A percentile compares a stretch with the other conserved stretches of the same genome.
Evolutionary conservation across 2,888 invertebrate species (phyloP).

Genomic region (Pterostichus niger): DNA sequence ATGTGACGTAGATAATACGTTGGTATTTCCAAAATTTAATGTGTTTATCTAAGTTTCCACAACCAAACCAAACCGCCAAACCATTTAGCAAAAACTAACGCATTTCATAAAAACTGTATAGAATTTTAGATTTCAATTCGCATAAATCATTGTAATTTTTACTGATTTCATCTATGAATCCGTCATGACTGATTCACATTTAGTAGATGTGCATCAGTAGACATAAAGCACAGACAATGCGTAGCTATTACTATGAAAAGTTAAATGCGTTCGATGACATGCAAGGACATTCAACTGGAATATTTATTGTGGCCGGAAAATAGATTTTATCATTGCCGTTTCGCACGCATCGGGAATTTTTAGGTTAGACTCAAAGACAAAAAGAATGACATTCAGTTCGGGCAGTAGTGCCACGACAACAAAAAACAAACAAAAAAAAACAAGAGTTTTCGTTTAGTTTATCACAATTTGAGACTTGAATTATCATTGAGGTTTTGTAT

Average conservation of each 20-base stretch:
- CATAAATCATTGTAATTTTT: neutral
- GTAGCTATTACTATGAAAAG: neutral
- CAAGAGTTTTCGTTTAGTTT: neutral
- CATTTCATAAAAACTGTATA: constrained; percentile 2
- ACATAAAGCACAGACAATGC: constrained; percentile 20
- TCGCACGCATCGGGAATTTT: neutral
- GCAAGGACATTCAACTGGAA: constrained; percentile 49
- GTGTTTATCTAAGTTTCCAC: constrained; percentile 17
- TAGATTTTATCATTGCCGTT: constrained; percentile 23
- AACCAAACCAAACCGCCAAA: neutral
- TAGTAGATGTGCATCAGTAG: neutral
- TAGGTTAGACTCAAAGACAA: constrained; percentile 8
- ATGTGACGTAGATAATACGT: constrained; percentile 9
- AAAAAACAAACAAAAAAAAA: neutral
- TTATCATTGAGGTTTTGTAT: constrained; percentile 13
- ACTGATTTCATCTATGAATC: constrained; percentile 7
- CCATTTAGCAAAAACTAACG: constrained; percentile 11
- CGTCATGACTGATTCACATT: neutral
- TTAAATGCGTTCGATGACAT: constrained; percentile 46
- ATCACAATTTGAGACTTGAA: neutral
- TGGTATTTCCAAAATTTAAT: constrained; percentile 48
- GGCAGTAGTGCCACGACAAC: neutral
- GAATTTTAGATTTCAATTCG: neutral
- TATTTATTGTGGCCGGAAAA: constrained; percentile 33
- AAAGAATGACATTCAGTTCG: neutral